Conservation (phyloP, 2,797 vertebrate genomes). For the Sebastes nivosus region DNA sequence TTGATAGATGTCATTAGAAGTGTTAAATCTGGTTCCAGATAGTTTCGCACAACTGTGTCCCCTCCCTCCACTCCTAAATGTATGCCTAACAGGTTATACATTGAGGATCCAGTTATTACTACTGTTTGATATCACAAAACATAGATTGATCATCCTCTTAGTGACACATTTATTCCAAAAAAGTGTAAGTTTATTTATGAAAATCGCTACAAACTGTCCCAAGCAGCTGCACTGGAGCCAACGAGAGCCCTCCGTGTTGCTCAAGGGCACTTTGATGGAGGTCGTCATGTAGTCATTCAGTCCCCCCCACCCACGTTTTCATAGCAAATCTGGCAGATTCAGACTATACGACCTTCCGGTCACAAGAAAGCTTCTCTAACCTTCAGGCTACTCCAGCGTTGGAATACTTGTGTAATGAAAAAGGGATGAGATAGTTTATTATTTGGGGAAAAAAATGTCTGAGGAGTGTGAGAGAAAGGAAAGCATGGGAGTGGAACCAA, state of each 20-base stretch:
- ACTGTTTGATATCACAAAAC: background rate
- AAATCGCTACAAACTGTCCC: background rate
- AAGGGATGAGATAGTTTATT: slow-evolving; percentile 68
- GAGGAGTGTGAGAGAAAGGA: slow-evolving; percentile 52
- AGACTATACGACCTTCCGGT: slow-evolving; percentile 38
- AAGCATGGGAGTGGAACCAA: slow-evolving; percentile 65
- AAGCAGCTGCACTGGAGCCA: background rate
- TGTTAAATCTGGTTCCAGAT: slow-evolving; percentile 73
- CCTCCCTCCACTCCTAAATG: background rate
- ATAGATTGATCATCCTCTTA: background rate
- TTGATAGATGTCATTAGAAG: slow-evolving; percentile 80
- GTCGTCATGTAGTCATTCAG: slow-evolving; percentile 4
- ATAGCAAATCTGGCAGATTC: slow-evolving; percentile 39
- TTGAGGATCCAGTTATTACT: background rate
- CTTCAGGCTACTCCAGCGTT: slow-evolving; percentile 51
- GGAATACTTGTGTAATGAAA: slow-evolving; percentile 70
- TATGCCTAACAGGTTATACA: slow-evolving; percentile 21
- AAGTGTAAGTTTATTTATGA: background rate
- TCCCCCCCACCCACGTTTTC: slow-evolving; percentile 36
- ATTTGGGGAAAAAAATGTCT: slow-evolving; percentile 34
- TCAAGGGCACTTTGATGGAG: slow-evolving; percentile 17
- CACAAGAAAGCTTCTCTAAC: slow-evolving; percentile 57
- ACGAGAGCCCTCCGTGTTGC: background rate
- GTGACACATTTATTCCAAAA: background rate
- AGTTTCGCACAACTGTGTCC: slow-evolving; percentile 42